Conservation (phyloP, 2,888 invertebrate species). For the Lepidochrysops patricia region DNA sequence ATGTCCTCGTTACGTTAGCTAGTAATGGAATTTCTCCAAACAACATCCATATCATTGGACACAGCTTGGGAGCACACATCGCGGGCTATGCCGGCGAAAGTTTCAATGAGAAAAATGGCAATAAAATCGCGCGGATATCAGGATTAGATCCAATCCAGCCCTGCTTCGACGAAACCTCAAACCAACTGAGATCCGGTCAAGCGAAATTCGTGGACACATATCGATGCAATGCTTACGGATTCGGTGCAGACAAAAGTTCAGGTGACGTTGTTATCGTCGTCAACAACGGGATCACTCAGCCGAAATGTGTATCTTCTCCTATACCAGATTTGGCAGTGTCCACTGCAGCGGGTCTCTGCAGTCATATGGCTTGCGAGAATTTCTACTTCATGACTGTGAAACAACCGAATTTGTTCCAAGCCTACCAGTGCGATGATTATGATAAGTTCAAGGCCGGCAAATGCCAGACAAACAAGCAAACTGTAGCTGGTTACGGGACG, state of each 20-base stretch:
- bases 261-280: slow-evolving; percentile 75
- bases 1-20: slow-evolving; percentile 39
- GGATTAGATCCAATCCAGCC: slow-evolving; percentile 64
- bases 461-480: slow-evolving; percentile 37
- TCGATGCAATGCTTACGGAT: slow-evolving; percentile 74
- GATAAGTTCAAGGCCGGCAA: slow-evolving; percentile 41
- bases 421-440: slow-evolving; percentile 51
- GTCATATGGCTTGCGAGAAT: slow-evolving; percentile 51
- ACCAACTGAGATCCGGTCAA: slow-evolving; percentile 68
- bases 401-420: slow-evolving; percentile 42
- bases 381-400: slow-evolving; percentile 50
- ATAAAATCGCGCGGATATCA: slow-evolving; percentile 47
- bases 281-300: slow-evolving; percentile 73
- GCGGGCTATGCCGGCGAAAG: slow-evolving; percentile 47
- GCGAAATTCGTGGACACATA: slow-evolving; percentile 76
- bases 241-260: slow-evolving; percentile 63
- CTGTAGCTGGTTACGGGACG: slow-evolving; percentile 54
- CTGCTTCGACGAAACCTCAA: slow-evolving; percentile 52
- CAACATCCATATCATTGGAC: slow-evolving; percentile 54
- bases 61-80: slow-evolving; percentile 60
- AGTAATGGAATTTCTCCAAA: slow-evolving; percentile 44
- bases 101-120: slow-evolving; percentile 39
- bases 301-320: slow-evolving; percentile 59
- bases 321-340: slow-evolving; percentile 52
- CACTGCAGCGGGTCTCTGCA: slow-evolving; percentile 53